A percentile compares a stretch with the other conserved stretches of the same genome.
Evolutionary conservation across 2,797 vertebrate species (phyloP).

Genomic region (Cyprinodon diabolis): DNA sequence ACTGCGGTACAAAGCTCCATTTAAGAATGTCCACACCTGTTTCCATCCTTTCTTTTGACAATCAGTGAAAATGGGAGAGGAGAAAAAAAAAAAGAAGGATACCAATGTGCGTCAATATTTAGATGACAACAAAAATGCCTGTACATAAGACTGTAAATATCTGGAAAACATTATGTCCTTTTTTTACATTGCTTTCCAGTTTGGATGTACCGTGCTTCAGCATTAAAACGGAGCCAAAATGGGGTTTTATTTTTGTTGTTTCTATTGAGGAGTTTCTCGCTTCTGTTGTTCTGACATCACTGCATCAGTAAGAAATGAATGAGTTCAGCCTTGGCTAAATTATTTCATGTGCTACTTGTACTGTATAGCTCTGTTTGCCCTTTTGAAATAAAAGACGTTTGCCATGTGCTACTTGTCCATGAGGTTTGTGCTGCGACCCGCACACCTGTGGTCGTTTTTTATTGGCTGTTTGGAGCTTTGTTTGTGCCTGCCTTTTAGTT

Average conservation of each 20-base stretch:
- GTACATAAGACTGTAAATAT: constrained; percentile 80
- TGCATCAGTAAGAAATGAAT: constrained; percentile 73
- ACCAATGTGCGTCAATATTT: constrained; percentile 74
- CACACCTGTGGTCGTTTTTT: constrained; percentile 33
- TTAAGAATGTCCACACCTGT: constrained; percentile 75
- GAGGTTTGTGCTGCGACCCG: constrained; percentile 36
- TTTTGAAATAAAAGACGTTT: constrained; percentile 81
- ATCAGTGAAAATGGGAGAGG: constrained; percentile 72
- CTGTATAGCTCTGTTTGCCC: constrained; percentile 80
- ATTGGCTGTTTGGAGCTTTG: constrained; percentile 44
- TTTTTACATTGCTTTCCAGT: constrained; percentile 78
- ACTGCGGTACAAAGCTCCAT: constrained; percentile 58
- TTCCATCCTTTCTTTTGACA: constrained; percentile 81
- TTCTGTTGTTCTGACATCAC: constrained; percentile 74
- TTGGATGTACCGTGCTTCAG: constrained; percentile 77
- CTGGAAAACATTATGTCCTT: constrained; percentile 77
- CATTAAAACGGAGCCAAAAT: constrained; percentile 70
- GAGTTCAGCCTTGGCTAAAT: constrained; percentile 75
- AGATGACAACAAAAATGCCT: constrained; percentile 68
- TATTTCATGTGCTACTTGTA: constrained; percentile 81
- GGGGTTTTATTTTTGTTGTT: constrained; percentile 59
- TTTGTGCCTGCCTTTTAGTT: constrained; percentile 30
- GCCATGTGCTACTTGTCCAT: constrained; percentile 66
- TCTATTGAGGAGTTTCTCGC: constrained; percentile 62
- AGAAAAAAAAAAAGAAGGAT: constrained; percentile 72